Evolutionary conservation across 1,140 invertebrate genomes (phyloP), one percentile per base, ranked within the genome.

Genomic region (Oreohelix idahoensis): DNA sequence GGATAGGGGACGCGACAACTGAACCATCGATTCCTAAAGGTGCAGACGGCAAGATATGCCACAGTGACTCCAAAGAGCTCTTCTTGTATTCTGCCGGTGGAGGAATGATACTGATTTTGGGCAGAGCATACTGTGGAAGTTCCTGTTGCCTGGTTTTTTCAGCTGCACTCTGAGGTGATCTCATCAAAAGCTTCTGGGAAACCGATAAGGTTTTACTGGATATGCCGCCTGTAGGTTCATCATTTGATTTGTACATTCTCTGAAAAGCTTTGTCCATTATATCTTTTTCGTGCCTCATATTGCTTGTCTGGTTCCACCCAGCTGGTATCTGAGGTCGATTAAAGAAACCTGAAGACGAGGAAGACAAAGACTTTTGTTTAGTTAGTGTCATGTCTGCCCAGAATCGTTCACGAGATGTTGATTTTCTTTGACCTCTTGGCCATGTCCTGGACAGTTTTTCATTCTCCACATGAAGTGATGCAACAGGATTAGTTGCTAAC

Each of bases 381-480:
- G 0, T 58, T 15, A 35, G 8, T 23, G 13, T 49, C 26, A 35
- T 51, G 1, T 81, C 69, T 0, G 80, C 35, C 70, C 69, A 63
- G 23, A 58, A 53, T 38, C 80, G 8, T 17, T 82, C 80, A 0
- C 35, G 5, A 35, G 80, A 75, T 39, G 39, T 2, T 70, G 70
- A 26, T 36, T 49, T 51, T 32, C 32, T 70, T 13, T 71, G n/a
- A 35, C 80, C 80, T 29, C 80, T 73, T 0, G 80, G 80, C 80
- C 80, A 82, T 17, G 80, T 82, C 51, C 80, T 82, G 29, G 80
- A 74, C 32, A 82, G 49, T 66, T 82, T 70, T 71, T 82, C 80
- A 35, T 82, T 75, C 51, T 82, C 80, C 10, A 82, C 80, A 29
- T 51, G 39, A 17, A 82, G 63, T 10, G 39, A 74, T n/a, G 80